Evolutionary conservation across 1,140 invertebrate genomes (phyloP).

Genomic region (Drosophila mayri): DNA sequence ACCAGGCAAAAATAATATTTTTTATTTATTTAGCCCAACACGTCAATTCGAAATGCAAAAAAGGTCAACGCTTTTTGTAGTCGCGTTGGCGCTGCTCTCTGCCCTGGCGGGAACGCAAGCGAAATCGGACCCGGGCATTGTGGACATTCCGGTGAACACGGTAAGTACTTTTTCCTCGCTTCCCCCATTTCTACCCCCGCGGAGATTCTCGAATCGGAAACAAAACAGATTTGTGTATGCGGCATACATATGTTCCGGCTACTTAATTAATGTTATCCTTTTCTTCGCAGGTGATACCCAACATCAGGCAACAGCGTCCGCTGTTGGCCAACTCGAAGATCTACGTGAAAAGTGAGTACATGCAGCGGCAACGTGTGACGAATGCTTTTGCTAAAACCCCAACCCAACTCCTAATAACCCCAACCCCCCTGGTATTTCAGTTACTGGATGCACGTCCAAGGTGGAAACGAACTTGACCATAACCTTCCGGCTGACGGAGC

Average conservation of each 20-base stretch:
- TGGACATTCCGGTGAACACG: constrained; percentile 60
- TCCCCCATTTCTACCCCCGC: constrained; percentile 15
- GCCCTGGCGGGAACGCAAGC: constrained; percentile 19
- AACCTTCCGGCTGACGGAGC: constrained; percentile 61
- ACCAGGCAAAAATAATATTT: constrained; percentile 40
- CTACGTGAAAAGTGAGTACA: constrained; percentile 72
- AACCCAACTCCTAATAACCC: constrained; percentile 3
- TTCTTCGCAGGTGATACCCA: constrained; percentile 40
- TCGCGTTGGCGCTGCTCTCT: constrained; percentile 49
- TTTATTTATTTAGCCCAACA: constrained; percentile 36
- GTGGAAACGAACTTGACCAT: constrained; percentile 55
- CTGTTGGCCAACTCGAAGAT: constrained; percentile 69
- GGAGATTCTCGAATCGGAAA: background rate
- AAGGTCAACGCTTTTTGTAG: constrained; percentile 36
- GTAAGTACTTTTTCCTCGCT: constrained; percentile 34
- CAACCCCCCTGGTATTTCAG: constrained; percentile 9
- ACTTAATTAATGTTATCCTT: constrained; percentile 12
- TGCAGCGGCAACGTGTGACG: constrained; percentile 35
- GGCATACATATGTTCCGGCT: constrained; percentile 13
- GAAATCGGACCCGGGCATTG: constrained; percentile 71
- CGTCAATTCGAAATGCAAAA: constrained; percentile 36
- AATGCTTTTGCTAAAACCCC: constrained; percentile 18
- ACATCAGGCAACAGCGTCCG: constrained; percentile 64
- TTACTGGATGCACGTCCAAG: constrained; percentile 50
- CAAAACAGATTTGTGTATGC: constrained; percentile 32